Percentiles rank a stretch among this genome's conserved stretches.
Evolutionary conservation across 2,113 vertebrate species (phyloP).

Genomic region (Paradisaea rubra): DNA sequence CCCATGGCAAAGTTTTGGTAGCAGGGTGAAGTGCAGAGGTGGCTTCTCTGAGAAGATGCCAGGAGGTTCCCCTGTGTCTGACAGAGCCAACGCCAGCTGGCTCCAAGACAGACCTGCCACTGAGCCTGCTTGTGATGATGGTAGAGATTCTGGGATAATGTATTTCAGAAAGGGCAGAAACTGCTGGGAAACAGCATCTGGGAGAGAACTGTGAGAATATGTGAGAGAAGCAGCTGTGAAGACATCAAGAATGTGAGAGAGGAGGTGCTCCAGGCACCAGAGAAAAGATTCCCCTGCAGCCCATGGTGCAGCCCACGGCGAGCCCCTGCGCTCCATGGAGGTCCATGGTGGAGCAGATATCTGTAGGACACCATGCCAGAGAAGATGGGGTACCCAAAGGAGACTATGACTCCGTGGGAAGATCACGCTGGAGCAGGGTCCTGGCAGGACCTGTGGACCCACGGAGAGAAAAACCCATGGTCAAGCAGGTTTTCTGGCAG

Average conservation of each 20-base stretch:
- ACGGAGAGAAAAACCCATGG: fast-evolving
- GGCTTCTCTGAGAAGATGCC: neutral
- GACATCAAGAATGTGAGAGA: neutral
- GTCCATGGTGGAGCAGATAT: neutral
- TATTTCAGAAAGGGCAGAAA: neutral
- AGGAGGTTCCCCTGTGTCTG: neutral
- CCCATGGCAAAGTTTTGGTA: neutral
- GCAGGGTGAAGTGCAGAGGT: neutral
- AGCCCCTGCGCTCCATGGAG: neutral
- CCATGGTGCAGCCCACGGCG: neutral
- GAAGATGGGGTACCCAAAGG: neutral
- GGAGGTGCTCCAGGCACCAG: neutral
- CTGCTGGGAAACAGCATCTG: neutral
- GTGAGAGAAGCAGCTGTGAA: neutral
- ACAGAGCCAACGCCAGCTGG: neutral
- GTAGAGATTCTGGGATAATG: neutral
- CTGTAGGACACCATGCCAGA: too few species aligned
- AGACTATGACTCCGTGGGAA: neutral
- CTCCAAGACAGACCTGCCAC: neutral
- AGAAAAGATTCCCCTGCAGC: neutral
- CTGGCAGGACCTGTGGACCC: neutral
- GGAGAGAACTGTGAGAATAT: neutral
- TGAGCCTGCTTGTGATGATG: fast-evolving
- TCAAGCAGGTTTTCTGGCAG: neutral
- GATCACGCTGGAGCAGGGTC: neutral